Conservation (phyloP, 2,888 invertebrate genomes). For the Lepas anatifera region DNA sequence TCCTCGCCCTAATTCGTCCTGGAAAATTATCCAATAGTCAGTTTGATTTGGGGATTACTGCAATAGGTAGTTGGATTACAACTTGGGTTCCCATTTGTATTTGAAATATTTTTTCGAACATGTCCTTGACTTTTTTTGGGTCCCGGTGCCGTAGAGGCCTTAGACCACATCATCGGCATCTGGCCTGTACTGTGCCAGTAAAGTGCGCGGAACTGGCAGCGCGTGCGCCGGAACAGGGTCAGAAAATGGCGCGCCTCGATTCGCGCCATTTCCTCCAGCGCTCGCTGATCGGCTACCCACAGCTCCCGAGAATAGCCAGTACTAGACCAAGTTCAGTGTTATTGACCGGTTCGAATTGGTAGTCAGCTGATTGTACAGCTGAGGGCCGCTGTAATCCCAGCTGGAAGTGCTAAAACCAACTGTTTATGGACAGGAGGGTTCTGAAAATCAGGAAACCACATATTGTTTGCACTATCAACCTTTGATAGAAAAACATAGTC, state of each 20-base stretch:
- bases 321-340: conserved; percentile 94
- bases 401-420: too few relatives aligned
- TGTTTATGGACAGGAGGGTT: too few relatives aligned
- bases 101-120: conserved; percentile 99
- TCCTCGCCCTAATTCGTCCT: too few relatives aligned
- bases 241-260: conserved; percentile 97
- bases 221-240: conserved; percentile 92
- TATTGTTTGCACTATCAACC: too few relatives aligned
- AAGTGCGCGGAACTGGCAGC: conserved; percentile 93
- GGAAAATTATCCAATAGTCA: too few relatives aligned
- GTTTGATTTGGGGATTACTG: too few relatives aligned
- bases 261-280: conserved; percentile 82
- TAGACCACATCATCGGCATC: conserved; percentile 75
- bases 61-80: too few relatives aligned
- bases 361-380: conserved; percentile 92
- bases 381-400: too few relatives aligned
- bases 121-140: conserved; percentile 82
- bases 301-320: conserved; percentile 95
- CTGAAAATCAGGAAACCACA: too few relatives aligned
- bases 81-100: conserved; percentile 99
- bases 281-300: conserved; percentile 85
- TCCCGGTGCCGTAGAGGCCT: conserved; percentile 94
- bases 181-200: conserved; percentile 93
- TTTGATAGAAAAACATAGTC: too few relatives aligned
- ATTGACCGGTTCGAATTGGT: conserved; percentile 95